These are phyloP conservation scores for Nanorana parkeri DNA, from an alignment of 2,113 vertebrate species.

Conservation along the genomic window DNA sequence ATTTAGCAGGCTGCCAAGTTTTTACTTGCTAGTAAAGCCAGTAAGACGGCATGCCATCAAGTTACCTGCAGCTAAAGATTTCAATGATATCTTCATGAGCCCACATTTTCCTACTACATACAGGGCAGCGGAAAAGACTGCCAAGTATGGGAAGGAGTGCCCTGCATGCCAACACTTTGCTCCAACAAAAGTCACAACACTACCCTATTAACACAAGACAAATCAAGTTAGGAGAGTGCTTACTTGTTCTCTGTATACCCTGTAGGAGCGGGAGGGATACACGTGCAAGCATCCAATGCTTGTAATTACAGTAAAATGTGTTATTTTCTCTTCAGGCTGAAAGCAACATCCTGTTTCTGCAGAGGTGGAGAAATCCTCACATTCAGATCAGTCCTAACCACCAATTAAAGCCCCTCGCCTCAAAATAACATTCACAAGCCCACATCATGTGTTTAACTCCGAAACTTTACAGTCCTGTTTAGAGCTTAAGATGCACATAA, in stretches of 20 bases:
- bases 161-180: slow-evolving; percentile 35
- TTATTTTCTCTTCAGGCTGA: slow-evolving; percentile 52
- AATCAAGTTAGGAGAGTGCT: slow-evolving; percentile 36
- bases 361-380: slow-evolving; percentile 45
- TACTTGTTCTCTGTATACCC: slow-evolving; percentile 9
- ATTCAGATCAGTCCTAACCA: slow-evolving; percentile 37
- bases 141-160: slow-evolving; percentile 19
- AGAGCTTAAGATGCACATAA: neutral
- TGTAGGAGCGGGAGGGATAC: slow-evolving; percentile 41
- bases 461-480: slow-evolving; percentile 7
- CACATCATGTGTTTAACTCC: slow-evolving; percentile 45
- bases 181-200: slow-evolving; percentile 26
- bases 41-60: slow-evolving; percentile 36
- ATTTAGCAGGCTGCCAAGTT: slow-evolving; percentile 35
- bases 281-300: slow-evolving; percentile 41
- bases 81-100: slow-evolving; percentile 53
- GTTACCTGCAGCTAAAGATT: slow-evolving; percentile 51
- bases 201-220: slow-evolving; percentile 34
- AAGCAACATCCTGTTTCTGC: slow-evolving; percentile 47
- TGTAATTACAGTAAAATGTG: slow-evolving; percentile 51
- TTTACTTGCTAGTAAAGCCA: slow-evolving; percentile 41
- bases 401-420: slow-evolving; percentile 51
- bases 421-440: slow-evolving; percentile 37
- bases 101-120: slow-evolving; percentile 21
- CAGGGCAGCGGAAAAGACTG: slow-evolving; percentile 23